Evolutionary conservation across 2,113 vertebrate species (phyloP), one percentile per base, ranked within the genome.

Genomic region (Lampris megalopsis): DNA sequence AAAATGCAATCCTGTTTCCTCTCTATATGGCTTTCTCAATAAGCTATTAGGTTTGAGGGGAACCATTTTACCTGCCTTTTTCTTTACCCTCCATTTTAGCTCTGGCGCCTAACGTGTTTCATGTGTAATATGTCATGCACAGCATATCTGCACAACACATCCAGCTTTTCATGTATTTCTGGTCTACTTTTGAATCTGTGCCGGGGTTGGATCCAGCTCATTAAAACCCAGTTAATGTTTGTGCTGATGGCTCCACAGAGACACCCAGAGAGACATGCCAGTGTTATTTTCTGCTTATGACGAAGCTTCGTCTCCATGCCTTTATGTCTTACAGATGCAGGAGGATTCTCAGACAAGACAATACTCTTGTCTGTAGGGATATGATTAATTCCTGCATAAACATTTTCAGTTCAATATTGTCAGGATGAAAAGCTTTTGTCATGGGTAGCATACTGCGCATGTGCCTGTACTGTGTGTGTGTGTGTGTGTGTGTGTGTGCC

Each of bases 191-290:
- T 53, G 81, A 79, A 80, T 73, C 73, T 45, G 49, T 71, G 59
- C 50, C 63, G 83, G 85, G 86, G 52, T 78, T 83, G 68, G 82
- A 86, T 91, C 91, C 88, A 88, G 85, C 88, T 91, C 86, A 92
- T 91, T 92, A 90, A 89, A 85, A 84, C 68, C 79, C 74, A 85
- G 85, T 86, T 89, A 88, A 89, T 91, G 86, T 91, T 91, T 88
- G 82, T 48, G 70, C 88, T 85, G 85, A 88, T 88, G 88, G 84
- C 81, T 87, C 90, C 80, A 9, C 79, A 69, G 84, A 86, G 88
- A 87, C 88, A 69, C 68, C 64, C 10, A 5, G 71, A 78, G 82
- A 91, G 79, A 81, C 75, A 66, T 53, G 80, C 68, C 77, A 40
- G 68, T 81, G 74, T 85, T 91, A 71, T 83, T 79, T 24, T 59